Conservation (phyloP, 2,888 invertebrate genomes). For the Tipula vernalis region DNA sequence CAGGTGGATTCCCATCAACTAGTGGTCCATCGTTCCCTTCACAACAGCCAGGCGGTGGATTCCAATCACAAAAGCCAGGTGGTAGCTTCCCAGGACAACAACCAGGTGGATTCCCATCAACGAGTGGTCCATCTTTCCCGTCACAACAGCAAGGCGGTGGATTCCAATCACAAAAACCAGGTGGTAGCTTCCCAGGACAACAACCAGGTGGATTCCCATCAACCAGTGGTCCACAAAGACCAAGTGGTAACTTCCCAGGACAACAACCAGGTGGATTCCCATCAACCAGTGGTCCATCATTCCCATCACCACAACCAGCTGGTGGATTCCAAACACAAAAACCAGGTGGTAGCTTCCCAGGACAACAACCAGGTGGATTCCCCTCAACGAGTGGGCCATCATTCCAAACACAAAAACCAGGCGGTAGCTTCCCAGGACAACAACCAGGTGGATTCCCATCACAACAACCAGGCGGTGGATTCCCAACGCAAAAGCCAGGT, state of each 20-base stretch:
- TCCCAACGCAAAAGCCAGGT: neutral
- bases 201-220: neutral
- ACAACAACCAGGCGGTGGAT: neutral
- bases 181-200: neutral
- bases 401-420: neutral
- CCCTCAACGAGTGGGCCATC: neutral
- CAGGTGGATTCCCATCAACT: neutral
- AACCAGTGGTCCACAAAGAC: too few species aligned
- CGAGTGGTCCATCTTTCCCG: neutral
- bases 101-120: neutral
- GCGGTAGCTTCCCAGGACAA: neutral
- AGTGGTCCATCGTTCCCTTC: neutral
- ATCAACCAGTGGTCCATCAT: neutral
- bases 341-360: neutral
- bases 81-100: too few species aligned
- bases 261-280: too few species aligned
- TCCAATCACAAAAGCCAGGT: neutral
- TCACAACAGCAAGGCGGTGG: neutral
- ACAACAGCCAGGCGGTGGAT: neutral
- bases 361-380: neutral
- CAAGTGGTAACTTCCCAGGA: too few species aligned
- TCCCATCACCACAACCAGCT: neutral
- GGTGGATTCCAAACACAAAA: neutral
- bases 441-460: neutral
- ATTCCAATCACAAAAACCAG: slow-evolving; percentile 10